Evolutionary conservation across 2,113 vertebrate genomes (phyloP), one percentile per base, ranked within the genome.

Genomic region (Oncorhynchus mykiss): DNA sequence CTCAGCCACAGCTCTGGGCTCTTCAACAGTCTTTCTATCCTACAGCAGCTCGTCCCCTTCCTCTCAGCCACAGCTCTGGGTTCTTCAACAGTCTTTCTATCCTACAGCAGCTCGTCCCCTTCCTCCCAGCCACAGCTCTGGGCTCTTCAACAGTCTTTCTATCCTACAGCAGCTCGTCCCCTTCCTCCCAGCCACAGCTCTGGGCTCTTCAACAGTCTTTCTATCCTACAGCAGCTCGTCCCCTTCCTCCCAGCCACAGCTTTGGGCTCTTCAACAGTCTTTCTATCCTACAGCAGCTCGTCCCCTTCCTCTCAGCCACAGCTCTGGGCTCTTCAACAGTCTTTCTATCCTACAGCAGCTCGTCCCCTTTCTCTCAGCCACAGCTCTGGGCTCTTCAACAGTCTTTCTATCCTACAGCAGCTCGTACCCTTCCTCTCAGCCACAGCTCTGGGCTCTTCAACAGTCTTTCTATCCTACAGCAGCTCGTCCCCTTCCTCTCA

Each of bases 321-420:
- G 9, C 48, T 49, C 5, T 13, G 12, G 48, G 76, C 71, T 39
- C 69, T 73, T 9, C 57, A 73, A 18, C 71, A 31, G 29, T 49
- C 18, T 22, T 22, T 49, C 13, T 3, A 3, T 49, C 48, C 13
- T 48, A 67, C 62, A 65, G 72, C 73, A 67, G 62, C 79, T 70
- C 78, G 75, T 72, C 84, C 76, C 27, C 79, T 80, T n/a, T 45
- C 81, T 78, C 78, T 86, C 82, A 82, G 71, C 78, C 13, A 49
- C 48, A 13, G 12, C 48, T 49, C 2, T 14, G 13, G 48, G 76
- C 71, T 85, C 80, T 78, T 90, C 89, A 87, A 27, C 27, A 27
- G 27, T 27, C 27, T 2, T 27, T 27, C 27, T 27, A 2, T 27
- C 27, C 27, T 27, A 27, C 27, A 27, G 27, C 27, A 27, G 27